Evolutionary conservation across 1,140 invertebrate genomes (phyloP).

Genomic region (Lysiphlebus fabarum): DNA sequence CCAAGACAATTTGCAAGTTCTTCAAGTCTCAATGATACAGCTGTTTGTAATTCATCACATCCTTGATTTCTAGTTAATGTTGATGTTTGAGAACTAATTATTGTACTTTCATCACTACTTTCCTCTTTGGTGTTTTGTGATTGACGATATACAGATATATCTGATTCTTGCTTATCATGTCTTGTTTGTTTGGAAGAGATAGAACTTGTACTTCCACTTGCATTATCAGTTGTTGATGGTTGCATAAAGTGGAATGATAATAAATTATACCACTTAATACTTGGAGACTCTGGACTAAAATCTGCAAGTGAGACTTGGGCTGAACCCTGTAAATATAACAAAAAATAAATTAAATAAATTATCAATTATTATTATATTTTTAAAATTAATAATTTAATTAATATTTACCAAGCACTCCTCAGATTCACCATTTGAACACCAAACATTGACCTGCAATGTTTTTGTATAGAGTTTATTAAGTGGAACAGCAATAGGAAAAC

Average conservation of each 20-base stretch:
- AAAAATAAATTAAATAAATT: slow-evolving; percentile 16
- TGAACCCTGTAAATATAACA: slow-evolving; percentile 74
- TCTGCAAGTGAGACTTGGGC: slow-evolving; percentile 93
- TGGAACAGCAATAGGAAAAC: slow-evolving; percentile 72
- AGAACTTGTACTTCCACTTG: slow-evolving; percentile 28
- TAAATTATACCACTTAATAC: slow-evolving; percentile 92
- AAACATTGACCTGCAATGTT: slow-evolving; percentile 86
- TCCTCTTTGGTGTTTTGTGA: slow-evolving; percentile 70
- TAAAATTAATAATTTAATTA: slow-evolving; percentile 12
- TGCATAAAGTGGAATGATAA: slow-evolving; percentile 85
- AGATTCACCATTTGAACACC: slow-evolving; percentile 64
- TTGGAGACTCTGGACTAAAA: slow-evolving; percentile 78
- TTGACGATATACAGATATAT: slow-evolving; percentile 49
- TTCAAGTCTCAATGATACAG: slow-evolving; percentile 60
- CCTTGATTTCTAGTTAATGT: slow-evolving; percentile 91
- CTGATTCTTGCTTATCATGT: slow-evolving; percentile 57
- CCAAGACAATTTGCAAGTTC: slow-evolving; percentile 58
- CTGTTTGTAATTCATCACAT: slow-evolving; percentile 58
- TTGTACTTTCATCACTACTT: slow-evolving; percentile 94
- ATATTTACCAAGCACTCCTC: slow-evolving; percentile 79
- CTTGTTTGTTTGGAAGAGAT: slow-evolving; percentile 37
- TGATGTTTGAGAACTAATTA: slow-evolving; percentile 93
- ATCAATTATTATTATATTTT: neutral
- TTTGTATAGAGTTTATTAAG: slow-evolving; percentile 75
- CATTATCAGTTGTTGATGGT: slow-evolving; percentile 47